These are phyloP conservation scores for Spheniscus humboldti DNA, from an alignment of 2,797 vertebrate species.

Conservation along the genomic window DNA sequence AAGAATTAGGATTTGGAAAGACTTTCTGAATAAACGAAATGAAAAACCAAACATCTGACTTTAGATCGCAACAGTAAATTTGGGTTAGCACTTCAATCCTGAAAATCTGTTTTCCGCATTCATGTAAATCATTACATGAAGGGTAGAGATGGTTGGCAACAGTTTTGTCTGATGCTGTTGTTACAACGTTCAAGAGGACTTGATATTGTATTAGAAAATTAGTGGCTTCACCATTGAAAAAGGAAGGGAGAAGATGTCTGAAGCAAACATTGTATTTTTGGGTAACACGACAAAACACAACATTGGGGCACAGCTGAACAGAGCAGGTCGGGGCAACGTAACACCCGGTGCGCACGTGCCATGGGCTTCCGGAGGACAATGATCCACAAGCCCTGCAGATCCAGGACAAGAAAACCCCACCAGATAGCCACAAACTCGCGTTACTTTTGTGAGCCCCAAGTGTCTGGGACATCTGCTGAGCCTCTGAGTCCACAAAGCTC, in stretches of 20 bases:
- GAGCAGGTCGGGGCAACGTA: fast-evolving
- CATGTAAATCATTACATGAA: not conserved
- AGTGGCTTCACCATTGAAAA: not conserved
- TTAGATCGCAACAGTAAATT: not conserved
- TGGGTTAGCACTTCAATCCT: not conserved
- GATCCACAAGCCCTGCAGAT: not conserved
- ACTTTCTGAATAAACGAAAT: not conserved
- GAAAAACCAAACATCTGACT: not conserved
- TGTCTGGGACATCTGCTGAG: not conserved
- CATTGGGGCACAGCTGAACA: not conserved
- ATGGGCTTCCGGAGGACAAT: fast-evolving
- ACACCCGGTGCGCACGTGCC: fast-evolving
- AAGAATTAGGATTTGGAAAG: not conserved
- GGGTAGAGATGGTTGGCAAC: not conserved
- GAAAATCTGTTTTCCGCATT: not conserved
- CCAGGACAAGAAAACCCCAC: not conserved
- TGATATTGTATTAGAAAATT: not conserved
- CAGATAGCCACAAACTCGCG: not conserved
- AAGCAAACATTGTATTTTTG: not conserved
- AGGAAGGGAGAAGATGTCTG: not conserved
- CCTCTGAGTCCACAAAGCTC: not conserved
- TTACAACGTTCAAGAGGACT: not conserved
- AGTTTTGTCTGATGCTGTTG: not conserved
- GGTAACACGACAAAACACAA: not conserved
- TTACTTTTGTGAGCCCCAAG: not conserved